Evolutionary conservation across 2,797 vertebrate genomes (phyloP).

Genomic region (Thaleichthys pacificus): DNA sequence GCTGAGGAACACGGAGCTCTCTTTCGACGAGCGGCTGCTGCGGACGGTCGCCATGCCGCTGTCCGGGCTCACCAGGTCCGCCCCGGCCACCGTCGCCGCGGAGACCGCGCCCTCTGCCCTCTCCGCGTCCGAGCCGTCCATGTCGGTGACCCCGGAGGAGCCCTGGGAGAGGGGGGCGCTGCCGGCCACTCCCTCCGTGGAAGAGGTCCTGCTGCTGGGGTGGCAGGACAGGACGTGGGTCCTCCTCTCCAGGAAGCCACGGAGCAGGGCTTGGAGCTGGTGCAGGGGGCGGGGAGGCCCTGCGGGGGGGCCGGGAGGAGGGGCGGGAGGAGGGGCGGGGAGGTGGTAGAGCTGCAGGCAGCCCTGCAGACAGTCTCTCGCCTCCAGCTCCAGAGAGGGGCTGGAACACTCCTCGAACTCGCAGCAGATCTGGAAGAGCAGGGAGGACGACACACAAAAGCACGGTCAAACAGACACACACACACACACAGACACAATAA

Average conservation of each 20-base stretch:
- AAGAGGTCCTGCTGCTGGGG: slow-evolving; percentile 89
- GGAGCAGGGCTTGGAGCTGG: slow-evolving; percentile 80
- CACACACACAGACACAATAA: too few species aligned
- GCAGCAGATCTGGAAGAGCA: slow-evolving; percentile 83
- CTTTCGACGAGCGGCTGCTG: slow-evolving; percentile 92
- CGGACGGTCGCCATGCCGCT: slow-evolving; percentile 92
- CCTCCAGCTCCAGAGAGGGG: slow-evolving; percentile 80
- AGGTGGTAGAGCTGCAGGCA: slow-evolving; percentile 84
- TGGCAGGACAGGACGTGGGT: slow-evolving; percentile 77
- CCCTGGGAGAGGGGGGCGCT: slow-evolving; percentile 93
- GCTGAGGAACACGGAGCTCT: slow-evolving; percentile 94
- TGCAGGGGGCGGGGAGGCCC: slow-evolving; percentile 29
- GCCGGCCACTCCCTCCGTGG: slow-evolving; percentile 92
- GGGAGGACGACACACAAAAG: not conserved
- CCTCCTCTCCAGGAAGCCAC: slow-evolving; percentile 82
- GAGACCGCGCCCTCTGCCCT: slow-evolving; percentile 60
- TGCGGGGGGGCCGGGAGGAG: not conserved
- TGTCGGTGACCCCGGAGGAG: slow-evolving; percentile 90
- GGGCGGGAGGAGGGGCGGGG: slow-evolving; percentile 55
- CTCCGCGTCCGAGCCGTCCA: slow-evolving; percentile 88
- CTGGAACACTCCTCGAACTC: slow-evolving; percentile 86
- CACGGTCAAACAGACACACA: too few species aligned
- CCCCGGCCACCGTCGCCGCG: slow-evolving; percentile 57
- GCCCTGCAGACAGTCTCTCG: slow-evolving; percentile 75
- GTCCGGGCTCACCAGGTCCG: slow-evolving; percentile 90